Conservation (phyloP, 2,888 invertebrate genomes). For the Clitarchus hookeri region DNA sequence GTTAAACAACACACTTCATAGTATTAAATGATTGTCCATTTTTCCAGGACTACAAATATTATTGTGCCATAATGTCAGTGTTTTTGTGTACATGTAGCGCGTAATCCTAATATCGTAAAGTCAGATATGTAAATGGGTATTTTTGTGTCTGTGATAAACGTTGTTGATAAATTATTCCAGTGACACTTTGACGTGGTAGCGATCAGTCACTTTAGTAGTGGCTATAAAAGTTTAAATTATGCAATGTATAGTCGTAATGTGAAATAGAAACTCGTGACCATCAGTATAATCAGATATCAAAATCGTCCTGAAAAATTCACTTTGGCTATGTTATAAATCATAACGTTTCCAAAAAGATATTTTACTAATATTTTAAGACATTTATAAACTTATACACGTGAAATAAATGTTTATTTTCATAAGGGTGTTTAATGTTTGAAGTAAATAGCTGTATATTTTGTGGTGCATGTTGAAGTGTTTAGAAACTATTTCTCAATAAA, state of each 20-base stretch:
- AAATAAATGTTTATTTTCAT: conserved; percentile 4
- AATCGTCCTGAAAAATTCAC: neutral
- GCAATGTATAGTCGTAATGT: neutral
- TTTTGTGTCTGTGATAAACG: conserved; percentile 7
- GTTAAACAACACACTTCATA: neutral
- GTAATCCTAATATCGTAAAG: neutral
- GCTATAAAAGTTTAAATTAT: neutral
- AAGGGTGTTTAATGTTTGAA: neutral
- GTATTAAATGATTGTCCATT: neutral
- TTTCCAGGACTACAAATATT: neutral
- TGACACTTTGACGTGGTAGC: neutral
- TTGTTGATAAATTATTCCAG: neutral
- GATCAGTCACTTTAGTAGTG: neutral
- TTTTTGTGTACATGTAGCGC: neutral
- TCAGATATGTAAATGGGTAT: neutral
- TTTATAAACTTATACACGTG: neutral
- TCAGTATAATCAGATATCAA: neutral
- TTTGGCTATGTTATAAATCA: neutral
- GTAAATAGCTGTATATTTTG: neutral
- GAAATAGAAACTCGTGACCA: neutral
- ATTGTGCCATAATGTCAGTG: neutral
- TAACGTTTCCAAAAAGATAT: neutral
- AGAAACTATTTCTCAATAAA: neutral
- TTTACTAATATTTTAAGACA: neutral
- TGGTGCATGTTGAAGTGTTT: neutral